Percentiles rank a stretch among this genome's conserved stretches.
phyloP scores from a whole-genome alignment of 2,113 vertebrate species.

The Leiothrix lutea region DNA sequence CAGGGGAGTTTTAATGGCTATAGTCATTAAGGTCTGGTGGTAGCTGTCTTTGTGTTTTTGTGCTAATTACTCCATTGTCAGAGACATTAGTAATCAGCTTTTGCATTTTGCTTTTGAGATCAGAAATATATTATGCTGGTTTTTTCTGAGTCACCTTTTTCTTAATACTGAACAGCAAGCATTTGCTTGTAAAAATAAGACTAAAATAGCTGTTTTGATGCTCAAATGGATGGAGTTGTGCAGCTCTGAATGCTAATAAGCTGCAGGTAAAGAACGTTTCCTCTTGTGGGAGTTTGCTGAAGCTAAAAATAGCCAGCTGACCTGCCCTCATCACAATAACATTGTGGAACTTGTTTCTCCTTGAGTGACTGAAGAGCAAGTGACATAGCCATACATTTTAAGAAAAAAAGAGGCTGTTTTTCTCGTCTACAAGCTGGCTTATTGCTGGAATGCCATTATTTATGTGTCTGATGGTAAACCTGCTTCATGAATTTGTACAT shows the following conservation, averaged over 20 bases:
- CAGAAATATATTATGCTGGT: background rate
- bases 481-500: background rate
- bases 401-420: background rate
- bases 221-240: background rate
- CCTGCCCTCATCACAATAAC: slow-evolving; percentile 36
- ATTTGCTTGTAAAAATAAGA: slow-evolving; percentile 12
- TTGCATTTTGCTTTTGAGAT: slow-evolving; percentile 20
- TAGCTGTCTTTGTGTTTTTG: background rate
- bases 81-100: background rate
- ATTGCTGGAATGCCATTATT: background rate
- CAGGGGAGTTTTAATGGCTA: background rate
- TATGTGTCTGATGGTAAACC: background rate
- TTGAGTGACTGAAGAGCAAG: slow-evolving; percentile 12
- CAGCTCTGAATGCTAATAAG: slow-evolving; percentile 50
- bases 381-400: background rate
- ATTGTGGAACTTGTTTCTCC: background rate
- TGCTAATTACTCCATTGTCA: background rate
- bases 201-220: slow-evolving; percentile 25
- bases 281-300: slow-evolving; percentile 5
- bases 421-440: background rate
- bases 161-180: background rate
- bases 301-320: slow-evolving; percentile 54
- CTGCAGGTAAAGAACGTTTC: slow-evolving; percentile 47
- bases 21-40: background rate
- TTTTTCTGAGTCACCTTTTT: slow-evolving; percentile 2